Evolutionary conservation across 1,140 invertebrate genomes (phyloP), one percentile per base, ranked within the genome.

Genomic region (Scaptomyza pallida): DNA sequence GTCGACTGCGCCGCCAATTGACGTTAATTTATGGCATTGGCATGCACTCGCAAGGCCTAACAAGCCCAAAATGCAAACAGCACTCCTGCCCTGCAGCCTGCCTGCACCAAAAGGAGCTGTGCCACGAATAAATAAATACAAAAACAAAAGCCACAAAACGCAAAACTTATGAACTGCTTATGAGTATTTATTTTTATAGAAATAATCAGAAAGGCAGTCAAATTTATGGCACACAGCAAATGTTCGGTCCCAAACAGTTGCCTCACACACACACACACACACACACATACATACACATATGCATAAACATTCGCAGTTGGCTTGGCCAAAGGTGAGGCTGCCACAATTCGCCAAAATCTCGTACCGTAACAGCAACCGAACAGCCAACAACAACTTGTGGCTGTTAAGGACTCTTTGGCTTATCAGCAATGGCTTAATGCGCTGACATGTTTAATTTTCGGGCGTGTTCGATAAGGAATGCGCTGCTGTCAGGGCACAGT

Each of bases 171-270:
- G 80, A 85, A 85, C 80, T 85, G 76, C 80, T 86, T 85, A 86
- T 86, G 73, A 86, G 73, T 86, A 81, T 85, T 86, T 85, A 85
- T 86, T 86, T 82, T 69, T 86, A 75, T 88, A 88, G 74, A 85
- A 85, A 86, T 85, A 77, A 86, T 85, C 80, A 85, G 78, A 80
- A 63, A 77, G 73, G 55, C 80, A 78, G 59, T 67, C 78, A 88
- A 82, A 82, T 78, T 86, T 86, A 89, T 88, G 78, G 71, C 78
- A 68, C 26, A 55, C 79, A 54, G 13, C 47, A 30, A 52, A 35
- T 26, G 41, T 16, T 47, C 48, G 21, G 43, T 16, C 59, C 23
- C 51, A 48, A 21, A 30, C 21, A 12, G 21, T 41, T 48, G 45
- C 37, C 43, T 33, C 16, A 52, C 8, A 30, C 26, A 30, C 26